A percentile compares a stretch with the other conserved stretches of the same genome.
phyloP scores from a whole-genome alignment of 2,113 vertebrate genomes.

The Pyrgilauda ruficollis region DNA sequence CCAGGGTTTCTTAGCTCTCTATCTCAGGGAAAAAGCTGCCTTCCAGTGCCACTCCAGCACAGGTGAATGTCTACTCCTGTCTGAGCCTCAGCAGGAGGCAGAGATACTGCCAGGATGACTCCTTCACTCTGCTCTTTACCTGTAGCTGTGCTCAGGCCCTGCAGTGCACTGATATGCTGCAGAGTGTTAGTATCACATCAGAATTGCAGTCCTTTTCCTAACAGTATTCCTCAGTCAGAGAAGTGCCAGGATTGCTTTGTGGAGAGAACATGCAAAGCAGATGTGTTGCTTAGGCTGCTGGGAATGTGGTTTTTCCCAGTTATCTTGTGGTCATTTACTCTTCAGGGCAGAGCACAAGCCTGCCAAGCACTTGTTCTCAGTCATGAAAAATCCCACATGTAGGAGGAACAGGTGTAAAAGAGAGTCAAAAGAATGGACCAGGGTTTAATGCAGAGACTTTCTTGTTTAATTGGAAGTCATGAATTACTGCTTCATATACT shows the following conservation, averaged over 20 bases:
- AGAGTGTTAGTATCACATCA: neutral
- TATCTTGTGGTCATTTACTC: neutral
- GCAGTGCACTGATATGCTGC: neutral
- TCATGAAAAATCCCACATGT: neutral
- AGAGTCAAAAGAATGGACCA: neutral
- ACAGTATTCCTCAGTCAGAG: neutral
- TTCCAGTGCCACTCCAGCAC: neutral
- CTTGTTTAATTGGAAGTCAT: neutral
- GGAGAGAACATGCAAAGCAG: neutral
- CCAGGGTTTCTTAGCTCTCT: conserved; percentile 3
- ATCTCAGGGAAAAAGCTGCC: conserved; percentile 10
- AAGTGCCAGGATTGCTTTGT: neutral
- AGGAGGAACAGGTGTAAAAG: neutral
- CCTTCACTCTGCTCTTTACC: neutral
- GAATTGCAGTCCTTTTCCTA: neutral
- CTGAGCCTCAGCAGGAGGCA: conserved; percentile 25
- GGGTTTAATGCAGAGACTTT: neutral
- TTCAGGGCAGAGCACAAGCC: neutral
- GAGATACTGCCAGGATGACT: neutral
- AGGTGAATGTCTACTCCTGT: neutral
- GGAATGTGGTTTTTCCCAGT: neutral
- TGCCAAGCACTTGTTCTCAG: neutral
- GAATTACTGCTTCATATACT: neutral
- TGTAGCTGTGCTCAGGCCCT: neutral
- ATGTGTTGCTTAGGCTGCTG: neutral